Base-by-base conservation (phyloP, 2,113 vertebrate genomes). In the Antennarius striatus region DNA sequence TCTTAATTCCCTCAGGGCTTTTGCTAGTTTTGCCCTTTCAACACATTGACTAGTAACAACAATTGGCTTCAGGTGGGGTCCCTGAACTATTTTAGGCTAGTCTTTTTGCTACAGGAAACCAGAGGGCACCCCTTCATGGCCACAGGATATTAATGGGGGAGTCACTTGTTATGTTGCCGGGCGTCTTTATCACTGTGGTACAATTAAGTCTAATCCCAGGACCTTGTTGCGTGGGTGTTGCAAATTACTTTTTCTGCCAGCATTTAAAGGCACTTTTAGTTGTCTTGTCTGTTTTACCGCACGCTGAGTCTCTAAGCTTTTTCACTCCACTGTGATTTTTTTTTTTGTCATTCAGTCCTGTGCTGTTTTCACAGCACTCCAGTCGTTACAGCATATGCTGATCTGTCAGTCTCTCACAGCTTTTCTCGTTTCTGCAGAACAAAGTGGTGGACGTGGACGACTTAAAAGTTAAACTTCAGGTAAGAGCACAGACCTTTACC, bases 361-460 rank as follows among this genome's bases (percentile, higher is more conserved):
- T 58, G 32, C 48, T 9, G 58, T 40, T 58, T 63, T 64, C 29
- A 7, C 65, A 72, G 47, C 71, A 10, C 69, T 55, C 16, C 51
- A 15, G 43, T 60, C 53, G 81, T 30, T 54, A 6, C 61, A 63
- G 50, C 77, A 73, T 72, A 59, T 32, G 83, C 45, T 43, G 63
- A 51, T 22, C 43, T 67, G 60, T 67, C 50, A 60, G 29, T 51
- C 28, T 79, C 73, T 82, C 63, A 73, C 32, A 0, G 32, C 56
- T 72, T 62, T 46, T 71, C 63, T 80, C 61, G 1, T 73, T 63
- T 72, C 68, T 63, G 29, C 91, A 99, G 98, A 99, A 99, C 88
- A 99, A 99, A 89, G 95, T 99, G 85, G 95, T 99, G 73, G 88
- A 89, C 0, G 94, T 99, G 82, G 98, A 99, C 3, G 95, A 94